Evolutionary conservation across 2,888 invertebrate species (phyloP).

Genomic region (Suillia variegata): DNA sequence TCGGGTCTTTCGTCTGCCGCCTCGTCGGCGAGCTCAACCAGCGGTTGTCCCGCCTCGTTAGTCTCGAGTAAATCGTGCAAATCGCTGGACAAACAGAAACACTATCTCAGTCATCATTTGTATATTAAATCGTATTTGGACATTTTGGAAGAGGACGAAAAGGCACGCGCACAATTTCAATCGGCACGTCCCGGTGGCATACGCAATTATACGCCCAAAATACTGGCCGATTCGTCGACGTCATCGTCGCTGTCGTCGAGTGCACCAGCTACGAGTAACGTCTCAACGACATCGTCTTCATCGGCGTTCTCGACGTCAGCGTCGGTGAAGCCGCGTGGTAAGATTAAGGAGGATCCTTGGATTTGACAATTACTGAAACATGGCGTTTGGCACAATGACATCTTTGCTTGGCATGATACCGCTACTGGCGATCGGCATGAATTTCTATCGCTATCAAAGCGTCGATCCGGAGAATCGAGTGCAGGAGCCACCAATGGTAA

Average conservation of each 20-base stretch:
- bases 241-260: constrained; percentile 43
- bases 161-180: constrained; percentile 61
- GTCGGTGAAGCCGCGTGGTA: constrained; percentile 21
- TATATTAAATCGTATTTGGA: constrained; percentile 66
- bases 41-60: constrained; percentile 38
- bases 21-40: constrained; percentile 58
- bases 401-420: constrained; percentile 79
- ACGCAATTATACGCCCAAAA: constrained; percentile 75
- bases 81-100: constrained; percentile 57
- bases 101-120: constrained; percentile 64
- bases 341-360: constrained; percentile 67
- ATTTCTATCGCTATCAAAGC: constrained; percentile 79
- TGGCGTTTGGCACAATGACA: constrained; percentile 68
- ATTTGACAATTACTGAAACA: constrained; percentile 65
- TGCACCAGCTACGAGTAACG: constrained; percentile 39
- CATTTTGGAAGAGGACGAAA: constrained; percentile 63
- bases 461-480: constrained; percentile 83
- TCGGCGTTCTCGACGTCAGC: no score
- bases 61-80: constrained; percentile 51
- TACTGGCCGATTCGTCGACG: constrained; percentile 60
- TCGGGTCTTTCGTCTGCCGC: constrained; percentile 60
- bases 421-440: constrained; percentile 79
- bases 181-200: constrained; percentile 68
- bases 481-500: constrained; percentile 73
- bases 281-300: constrained; percentile 15